These are phyloP conservation scores for Orientallactaga sibirica DNA, from an alignment of 2,797 vertebrate species.

Conservation along the genomic window DNA sequence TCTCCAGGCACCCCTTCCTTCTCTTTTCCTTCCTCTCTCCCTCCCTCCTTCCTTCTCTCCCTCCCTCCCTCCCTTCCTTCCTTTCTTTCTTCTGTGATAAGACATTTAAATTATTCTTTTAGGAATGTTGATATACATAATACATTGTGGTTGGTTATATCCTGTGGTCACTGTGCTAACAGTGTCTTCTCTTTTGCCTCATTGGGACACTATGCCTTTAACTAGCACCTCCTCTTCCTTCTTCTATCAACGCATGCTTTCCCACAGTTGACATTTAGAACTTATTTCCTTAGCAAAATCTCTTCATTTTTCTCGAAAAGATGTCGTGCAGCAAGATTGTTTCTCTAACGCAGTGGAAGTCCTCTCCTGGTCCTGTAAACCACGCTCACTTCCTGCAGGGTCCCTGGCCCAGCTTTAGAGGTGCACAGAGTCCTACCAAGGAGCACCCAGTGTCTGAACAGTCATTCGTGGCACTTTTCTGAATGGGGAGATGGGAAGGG, in stretches of 20 bases:
- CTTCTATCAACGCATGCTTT: neutral
- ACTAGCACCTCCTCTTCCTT: neutral
- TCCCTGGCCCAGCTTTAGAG: neutral
- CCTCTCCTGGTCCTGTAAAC: neutral
- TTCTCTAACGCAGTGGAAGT: neutral
- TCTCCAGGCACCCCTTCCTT: too few relatives aligned
- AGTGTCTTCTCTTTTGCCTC: too few relatives aligned
- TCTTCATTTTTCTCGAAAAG: constrained; percentile 15
- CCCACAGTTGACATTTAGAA: constrained; percentile 32
- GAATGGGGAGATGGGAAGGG: too few relatives aligned
- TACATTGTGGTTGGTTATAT: neutral
- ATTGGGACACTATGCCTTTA: neutral
- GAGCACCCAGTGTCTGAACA: neutral
- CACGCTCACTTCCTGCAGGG: too few relatives aligned
- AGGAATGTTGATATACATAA: neutral
- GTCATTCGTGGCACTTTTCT: neutral
- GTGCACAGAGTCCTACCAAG: neutral
- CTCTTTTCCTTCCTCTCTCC: too few relatives aligned
- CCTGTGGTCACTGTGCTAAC: neutral
- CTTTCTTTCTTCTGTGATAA: neutral
- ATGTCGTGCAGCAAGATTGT: neutral
- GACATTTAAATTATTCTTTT: neutral
- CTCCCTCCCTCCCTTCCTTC: too few relatives aligned
- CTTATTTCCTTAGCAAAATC: neutral
- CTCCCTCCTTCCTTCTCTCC: too few relatives aligned